Percentiles rank a stretch among this genome's conserved stretches.
These are phyloP conservation scores for Pangasius sanitwongsei DNA, from an alignment of 2,797 vertebrate genomes.

Conservation along the genomic window DNA sequence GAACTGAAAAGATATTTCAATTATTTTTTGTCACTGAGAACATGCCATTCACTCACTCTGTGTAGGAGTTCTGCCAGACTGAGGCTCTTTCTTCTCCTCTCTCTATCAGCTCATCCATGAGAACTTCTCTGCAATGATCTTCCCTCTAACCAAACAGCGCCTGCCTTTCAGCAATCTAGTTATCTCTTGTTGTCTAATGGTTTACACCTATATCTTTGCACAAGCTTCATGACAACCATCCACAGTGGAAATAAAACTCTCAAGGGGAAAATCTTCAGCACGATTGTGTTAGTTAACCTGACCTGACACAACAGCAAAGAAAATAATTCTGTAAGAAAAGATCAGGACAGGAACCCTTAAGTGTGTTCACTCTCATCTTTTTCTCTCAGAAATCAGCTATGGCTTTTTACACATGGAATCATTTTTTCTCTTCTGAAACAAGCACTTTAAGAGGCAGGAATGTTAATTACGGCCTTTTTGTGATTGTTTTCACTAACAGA, in stretches of 20 bases:
- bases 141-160: slow-evolving; percentile 36
- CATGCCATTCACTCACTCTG: slow-evolving; percentile 40
- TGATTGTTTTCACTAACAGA: neutral
- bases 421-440: neutral
- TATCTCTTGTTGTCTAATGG: neutral
- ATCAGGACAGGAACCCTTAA: slow-evolving; percentile 32
- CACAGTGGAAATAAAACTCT: slow-evolving; percentile 30
- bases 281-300: slow-evolving; percentile 48
- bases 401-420: neutral
- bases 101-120: slow-evolving; percentile 52
- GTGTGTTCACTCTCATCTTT: slow-evolving; percentile 14
- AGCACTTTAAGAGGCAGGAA: neutral
- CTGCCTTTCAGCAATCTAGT: slow-evolving; percentile 43
- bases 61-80: slow-evolving; percentile 51
- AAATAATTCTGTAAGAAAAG: slow-evolving; percentile 48
- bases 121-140: slow-evolving; percentile 13
- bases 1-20: slow-evolving; percentile 45
- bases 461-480: neutral
- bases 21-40: slow-evolving; percentile 26
- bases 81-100: slow-evolving; percentile 46
- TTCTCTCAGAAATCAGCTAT: neutral
- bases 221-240: slow-evolving; percentile 51
- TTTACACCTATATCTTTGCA: slow-evolving; percentile 22
- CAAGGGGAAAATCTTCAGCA: slow-evolving; percentile 37
- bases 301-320: slow-evolving; percentile 51